These are phyloP conservation scores for Hiodon alosoides DNA, from an alignment of 2,113 vertebrate species.

Conservation along the genomic window DNA sequence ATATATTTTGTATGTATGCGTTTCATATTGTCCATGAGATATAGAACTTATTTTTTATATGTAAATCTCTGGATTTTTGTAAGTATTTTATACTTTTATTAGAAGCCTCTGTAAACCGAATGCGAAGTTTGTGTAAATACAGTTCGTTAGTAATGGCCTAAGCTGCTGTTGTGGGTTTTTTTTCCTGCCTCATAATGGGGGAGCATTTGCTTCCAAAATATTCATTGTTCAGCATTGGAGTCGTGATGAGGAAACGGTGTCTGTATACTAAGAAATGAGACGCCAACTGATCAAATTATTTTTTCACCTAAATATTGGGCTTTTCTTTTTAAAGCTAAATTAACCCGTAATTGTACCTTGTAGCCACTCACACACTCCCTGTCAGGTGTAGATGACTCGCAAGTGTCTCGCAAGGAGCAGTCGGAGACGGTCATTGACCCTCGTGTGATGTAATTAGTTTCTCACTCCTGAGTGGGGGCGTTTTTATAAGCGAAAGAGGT, in stretches of 20 bases:
- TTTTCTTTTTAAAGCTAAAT: no score
- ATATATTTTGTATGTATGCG: slow-evolving; percentile 65
- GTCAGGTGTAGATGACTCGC: no score
- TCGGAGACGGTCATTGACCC: no score
- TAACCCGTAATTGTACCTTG: no score
- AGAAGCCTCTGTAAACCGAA: slow-evolving; percentile 68
- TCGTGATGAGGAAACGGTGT: not conserved
- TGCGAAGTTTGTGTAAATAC: slow-evolving; percentile 69
- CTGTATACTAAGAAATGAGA: not conserved
- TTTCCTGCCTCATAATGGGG: not conserved
- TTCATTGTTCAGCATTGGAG: no score
- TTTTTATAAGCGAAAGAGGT: no score
- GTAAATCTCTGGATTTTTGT: slow-evolving; percentile 64
- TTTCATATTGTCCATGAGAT: slow-evolving; percentile 60
- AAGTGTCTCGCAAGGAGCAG: no score
- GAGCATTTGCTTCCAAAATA: not conserved
- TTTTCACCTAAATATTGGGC: no score
- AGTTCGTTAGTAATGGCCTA: slow-evolving; percentile 62
- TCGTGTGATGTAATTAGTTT: no score
- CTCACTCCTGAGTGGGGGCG: no score
- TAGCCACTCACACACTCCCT: no score
- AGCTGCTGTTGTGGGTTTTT: slow-evolving; percentile 1
- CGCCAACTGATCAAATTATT: no score
- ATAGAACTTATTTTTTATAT: slow-evolving; percentile 76
- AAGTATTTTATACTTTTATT: slow-evolving; percentile 77